phyloP scores from a whole-genome alignment of 2,113 vertebrate species.

The Periophthalmodon schlosseri region DNA sequence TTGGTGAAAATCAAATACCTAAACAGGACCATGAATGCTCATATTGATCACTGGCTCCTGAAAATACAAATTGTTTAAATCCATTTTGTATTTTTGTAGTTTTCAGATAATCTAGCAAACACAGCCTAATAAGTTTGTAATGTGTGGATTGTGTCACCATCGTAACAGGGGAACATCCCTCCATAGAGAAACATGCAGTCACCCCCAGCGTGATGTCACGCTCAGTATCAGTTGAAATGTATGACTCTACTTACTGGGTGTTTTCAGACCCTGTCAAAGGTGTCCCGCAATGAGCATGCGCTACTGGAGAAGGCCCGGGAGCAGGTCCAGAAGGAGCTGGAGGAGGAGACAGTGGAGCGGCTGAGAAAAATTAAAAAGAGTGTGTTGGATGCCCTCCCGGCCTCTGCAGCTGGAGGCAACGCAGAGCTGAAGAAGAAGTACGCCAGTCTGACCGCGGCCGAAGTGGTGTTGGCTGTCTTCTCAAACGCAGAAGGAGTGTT shows the following conservation, averaged over 20 bases:
- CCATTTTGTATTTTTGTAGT: too few species aligned
- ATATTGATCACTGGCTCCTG: too few species aligned
- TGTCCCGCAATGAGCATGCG: slow-evolving; percentile 37
- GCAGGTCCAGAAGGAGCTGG: slow-evolving; percentile 72
- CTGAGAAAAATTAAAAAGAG: slow-evolving; percentile 75
- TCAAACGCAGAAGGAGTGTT: slow-evolving; percentile 68
- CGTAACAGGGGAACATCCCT: too few species aligned
- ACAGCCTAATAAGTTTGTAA: too few species aligned
- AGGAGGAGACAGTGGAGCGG: slow-evolving; percentile 66
- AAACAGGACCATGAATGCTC: too few species aligned
- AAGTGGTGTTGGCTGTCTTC: slow-evolving; percentile 73
- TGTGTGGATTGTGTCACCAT: too few species aligned
- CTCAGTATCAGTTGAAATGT: too few species aligned
- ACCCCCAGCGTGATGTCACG: too few species aligned
- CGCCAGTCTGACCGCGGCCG: slow-evolving; percentile 53
- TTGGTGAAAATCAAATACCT: too few species aligned
- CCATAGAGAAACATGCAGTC: too few species aligned
- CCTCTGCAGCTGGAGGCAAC: slow-evolving; percentile 33
- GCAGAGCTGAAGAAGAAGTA: slow-evolving; percentile 75
- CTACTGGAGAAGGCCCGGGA: slow-evolving; percentile 61
- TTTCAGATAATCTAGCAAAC: too few species aligned
- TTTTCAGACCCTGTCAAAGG: slow-evolving; percentile 67
- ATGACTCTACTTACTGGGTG: neutral
- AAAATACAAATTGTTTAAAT: too few species aligned
- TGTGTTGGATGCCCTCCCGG: slow-evolving; percentile 63